Evolutionary conservation across 1,140 invertebrate species (phyloP).

Genomic region (Agraylea sexmaculata): DNA sequence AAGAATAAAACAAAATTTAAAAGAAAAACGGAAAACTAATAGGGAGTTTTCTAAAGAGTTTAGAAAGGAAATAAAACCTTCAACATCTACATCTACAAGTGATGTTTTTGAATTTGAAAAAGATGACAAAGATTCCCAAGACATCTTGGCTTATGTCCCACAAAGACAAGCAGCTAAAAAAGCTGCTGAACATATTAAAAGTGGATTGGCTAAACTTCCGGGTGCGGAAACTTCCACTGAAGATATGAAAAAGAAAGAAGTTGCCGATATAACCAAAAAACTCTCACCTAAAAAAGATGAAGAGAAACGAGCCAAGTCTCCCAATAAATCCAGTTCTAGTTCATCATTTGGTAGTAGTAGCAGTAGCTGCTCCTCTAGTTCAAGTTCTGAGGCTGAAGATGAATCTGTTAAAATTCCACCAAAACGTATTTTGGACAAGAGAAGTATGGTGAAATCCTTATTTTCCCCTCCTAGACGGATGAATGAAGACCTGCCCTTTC

Average conservation of each 20-base stretch:
- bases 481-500: slow-evolving; percentile 46
- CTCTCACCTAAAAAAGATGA: slow-evolving; percentile 36
- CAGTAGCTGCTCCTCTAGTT: slow-evolving; percentile 38
- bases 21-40: slow-evolving; percentile 26
- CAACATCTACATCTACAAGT: slow-evolving; percentile 22
- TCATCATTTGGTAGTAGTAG: slow-evolving; percentile 36
- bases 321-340: slow-evolving; percentile 33
- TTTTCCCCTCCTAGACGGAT: slow-evolving; percentile 37
- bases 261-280: slow-evolving; percentile 26
- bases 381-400: slow-evolving; percentile 39
- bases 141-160: slow-evolving; percentile 74
- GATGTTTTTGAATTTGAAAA: slow-evolving; percentile 53
- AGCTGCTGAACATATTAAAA: slow-evolving; percentile 79
- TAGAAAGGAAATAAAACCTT: slow-evolving; percentile 20
- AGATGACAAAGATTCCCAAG: slow-evolving; percentile 49
- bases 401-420: slow-evolving; percentile 27
- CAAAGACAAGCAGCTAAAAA: slow-evolving; percentile 84
- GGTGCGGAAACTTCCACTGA: slow-evolving; percentile 32
- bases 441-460: slow-evolving; percentile 30
- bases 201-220: slow-evolving; percentile 53
- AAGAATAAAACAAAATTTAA: slow-evolving; percentile 35
- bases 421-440: slow-evolving; percentile 33
- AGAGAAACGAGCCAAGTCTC: slow-evolving; percentile 25
- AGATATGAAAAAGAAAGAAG: slow-evolving; percentile 35
- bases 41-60: slow-evolving; percentile 6